Conservation (phyloP, 1,140 invertebrate species). For the Drosophila ambigua region DNA sequence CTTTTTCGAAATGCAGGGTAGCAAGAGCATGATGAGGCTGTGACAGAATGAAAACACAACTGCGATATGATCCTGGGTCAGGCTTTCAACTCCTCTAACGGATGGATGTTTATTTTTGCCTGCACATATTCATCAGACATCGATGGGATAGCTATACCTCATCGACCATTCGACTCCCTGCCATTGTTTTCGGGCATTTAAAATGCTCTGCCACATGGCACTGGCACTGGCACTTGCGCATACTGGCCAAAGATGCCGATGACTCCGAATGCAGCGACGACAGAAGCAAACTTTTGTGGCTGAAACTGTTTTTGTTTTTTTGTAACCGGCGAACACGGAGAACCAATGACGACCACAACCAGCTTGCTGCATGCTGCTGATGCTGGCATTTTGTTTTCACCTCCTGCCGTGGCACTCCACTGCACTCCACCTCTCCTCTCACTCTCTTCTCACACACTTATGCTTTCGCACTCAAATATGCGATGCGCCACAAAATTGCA, state of each 20-base stretch:
- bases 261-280: constrained; percentile 34
- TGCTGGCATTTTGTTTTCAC: constrained; percentile 40
- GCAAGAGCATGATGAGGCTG: background rate
- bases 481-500: constrained; percentile 77
- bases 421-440: background rate
- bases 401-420: constrained; percentile 2
- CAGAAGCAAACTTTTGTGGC: constrained; percentile 31
- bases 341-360: constrained; percentile 31
- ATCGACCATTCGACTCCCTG: constrained; percentile 9
- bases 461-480: constrained; percentile 74
- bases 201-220: constrained; percentile 44
- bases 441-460: constrained; percentile 56
- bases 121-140: no score
- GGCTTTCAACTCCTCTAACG: no score
- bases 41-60: background rate
- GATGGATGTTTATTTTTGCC: no score
- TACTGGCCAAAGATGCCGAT: constrained; percentile 40
- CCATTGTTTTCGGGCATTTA: constrained; percentile 32
- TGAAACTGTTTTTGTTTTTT: constrained; percentile 55
- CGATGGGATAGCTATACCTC: background rate
- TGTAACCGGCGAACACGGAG: constrained; percentile 36
- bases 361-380: constrained; percentile 9
- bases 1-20: constrained; percentile 24
- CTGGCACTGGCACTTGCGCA: background rate
- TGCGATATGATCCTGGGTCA: no score